phyloP scores from a whole-genome alignment of 2,113 vertebrate genomes.

The Hymenochirus boettgeri region DNA sequence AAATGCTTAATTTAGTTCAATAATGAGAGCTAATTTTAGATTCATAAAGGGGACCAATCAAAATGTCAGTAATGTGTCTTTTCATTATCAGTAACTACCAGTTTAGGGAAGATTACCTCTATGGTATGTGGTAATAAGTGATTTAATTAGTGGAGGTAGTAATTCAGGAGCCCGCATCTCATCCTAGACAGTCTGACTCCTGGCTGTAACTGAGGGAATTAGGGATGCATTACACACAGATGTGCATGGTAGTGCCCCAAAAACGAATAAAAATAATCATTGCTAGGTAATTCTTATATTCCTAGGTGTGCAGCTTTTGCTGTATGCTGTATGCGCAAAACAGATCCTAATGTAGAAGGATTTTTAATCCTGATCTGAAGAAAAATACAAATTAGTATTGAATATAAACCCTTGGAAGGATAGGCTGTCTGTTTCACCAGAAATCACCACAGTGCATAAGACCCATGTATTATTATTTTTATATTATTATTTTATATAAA shows the following conservation, averaged over 20 bases:
- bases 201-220: conserved; percentile 8
- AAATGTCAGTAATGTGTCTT: conserved; percentile 28
- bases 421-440: no score
- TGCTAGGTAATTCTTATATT: not conserved
- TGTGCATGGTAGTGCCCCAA: not conserved
- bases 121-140: conserved; percentile 39
- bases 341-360: no score
- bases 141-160: conserved; percentile 38
- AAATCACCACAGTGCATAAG: no score
- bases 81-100: conserved; percentile 41
- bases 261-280: not conserved
- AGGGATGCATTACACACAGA: conserved; percentile 22
- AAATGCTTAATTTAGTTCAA: conserved; percentile 37
- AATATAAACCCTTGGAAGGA: no score
- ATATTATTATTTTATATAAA: no score
- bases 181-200: conserved; percentile 34
- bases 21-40: conserved; percentile 31
- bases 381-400: no score
- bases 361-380: no score
- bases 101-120: conserved; percentile 41
- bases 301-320: not conserved
- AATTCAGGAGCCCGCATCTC: conserved; percentile 35
- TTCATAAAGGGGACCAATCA: conserved; percentile 30
- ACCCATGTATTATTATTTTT: no score
- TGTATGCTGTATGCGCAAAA: no score